phyloP scores from a whole-genome alignment of 2,888 invertebrate species.

The Hydraecia micacea region DNA sequence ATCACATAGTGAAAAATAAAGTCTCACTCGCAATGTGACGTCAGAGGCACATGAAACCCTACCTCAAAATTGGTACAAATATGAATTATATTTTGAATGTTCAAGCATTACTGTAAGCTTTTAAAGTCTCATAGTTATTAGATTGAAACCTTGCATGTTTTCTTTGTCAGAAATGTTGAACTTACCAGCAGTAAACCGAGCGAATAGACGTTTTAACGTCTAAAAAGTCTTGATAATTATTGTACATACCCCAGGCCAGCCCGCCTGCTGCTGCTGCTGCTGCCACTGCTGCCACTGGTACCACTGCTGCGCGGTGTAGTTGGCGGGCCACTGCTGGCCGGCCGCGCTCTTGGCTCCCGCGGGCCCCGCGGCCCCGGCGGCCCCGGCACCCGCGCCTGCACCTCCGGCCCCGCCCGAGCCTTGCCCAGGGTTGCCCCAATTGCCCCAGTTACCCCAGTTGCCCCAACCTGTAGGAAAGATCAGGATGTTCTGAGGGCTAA shows the following conservation, averaged over 20 bases:
- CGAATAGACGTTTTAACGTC: background rate
- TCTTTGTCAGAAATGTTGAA: no score
- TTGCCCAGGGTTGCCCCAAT: conserved; percentile 76
- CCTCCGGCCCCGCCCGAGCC: conserved; percentile 38
- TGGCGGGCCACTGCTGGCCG: conserved; percentile 78
- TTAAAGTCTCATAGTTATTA: background rate
- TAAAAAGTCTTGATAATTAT: background rate
- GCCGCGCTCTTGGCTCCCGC: conserved; percentile 67
- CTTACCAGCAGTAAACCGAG: background rate
- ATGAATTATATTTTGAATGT: background rate
- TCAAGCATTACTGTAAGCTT: background rate
- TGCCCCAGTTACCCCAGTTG: conserved; percentile 83
- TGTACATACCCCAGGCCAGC: conserved; percentile 78
- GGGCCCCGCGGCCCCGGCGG: conserved; percentile 66
- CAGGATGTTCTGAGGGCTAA: background rate
- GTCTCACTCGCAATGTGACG: background rate
- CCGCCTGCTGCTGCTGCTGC: conserved; percentile 84
- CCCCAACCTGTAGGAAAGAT: conserved; percentile 72
- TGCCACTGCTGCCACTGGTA: conserved; percentile 89
- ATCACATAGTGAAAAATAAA: background rate
- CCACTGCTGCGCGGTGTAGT: conserved; percentile 86
- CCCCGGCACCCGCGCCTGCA: conserved; percentile 31
- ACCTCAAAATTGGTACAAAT: background rate
- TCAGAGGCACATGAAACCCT: background rate
- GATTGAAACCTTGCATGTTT: background rate